Conservation (phyloP, 1,140 invertebrate species). For the Tribolium madens region DNA sequence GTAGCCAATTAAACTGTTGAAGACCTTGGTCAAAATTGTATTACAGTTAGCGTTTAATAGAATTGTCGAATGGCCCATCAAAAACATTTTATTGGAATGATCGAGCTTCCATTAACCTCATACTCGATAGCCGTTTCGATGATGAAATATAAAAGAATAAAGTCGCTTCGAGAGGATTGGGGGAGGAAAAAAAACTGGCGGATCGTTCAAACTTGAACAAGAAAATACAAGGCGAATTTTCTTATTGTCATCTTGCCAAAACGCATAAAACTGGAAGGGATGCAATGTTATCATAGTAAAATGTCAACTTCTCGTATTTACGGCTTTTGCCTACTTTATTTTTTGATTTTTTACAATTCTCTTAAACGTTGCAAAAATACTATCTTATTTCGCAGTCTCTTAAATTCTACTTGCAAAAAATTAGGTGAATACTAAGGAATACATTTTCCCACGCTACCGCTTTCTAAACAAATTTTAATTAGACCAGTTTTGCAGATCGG, state of each 20-base stretch:
- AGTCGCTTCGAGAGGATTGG: neutral
- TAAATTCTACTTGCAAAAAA: conserved; percentile 29
- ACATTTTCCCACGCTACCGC: conserved; percentile 3
- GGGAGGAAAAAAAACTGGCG: neutral
- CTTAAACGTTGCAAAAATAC: neutral
- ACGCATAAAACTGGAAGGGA: conserved; percentile 23
- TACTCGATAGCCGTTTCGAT: conserved; percentile 29
- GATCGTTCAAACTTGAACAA: neutral
- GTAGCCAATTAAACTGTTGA: conserved; percentile 40
- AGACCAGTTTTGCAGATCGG: conserved; percentile 24
- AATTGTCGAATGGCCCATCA: conserved; percentile 44
- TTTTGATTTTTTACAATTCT: conserved; percentile 16
- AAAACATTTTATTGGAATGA: conserved; percentile 46
- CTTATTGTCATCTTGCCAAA: conserved; percentile 6
- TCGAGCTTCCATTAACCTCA: conserved; percentile 38
- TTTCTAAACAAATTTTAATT: conserved; percentile 38
- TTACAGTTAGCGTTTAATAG: conserved; percentile 42
- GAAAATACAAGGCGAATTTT: conserved; percentile 21
- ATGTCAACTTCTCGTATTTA: conserved; percentile 21
- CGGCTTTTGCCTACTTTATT: conserved; percentile 12
- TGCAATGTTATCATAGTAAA: conserved; percentile 36
- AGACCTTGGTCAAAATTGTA: conserved; percentile 42
- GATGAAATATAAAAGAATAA: conserved; percentile 35
- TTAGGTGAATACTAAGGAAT: conserved; percentile 22
- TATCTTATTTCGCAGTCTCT: conserved; percentile 2